These are phyloP conservation scores for Chlorops oryzae DNA, from an alignment of 1,140 invertebrate genomes.

Conservation along the genomic window DNA sequence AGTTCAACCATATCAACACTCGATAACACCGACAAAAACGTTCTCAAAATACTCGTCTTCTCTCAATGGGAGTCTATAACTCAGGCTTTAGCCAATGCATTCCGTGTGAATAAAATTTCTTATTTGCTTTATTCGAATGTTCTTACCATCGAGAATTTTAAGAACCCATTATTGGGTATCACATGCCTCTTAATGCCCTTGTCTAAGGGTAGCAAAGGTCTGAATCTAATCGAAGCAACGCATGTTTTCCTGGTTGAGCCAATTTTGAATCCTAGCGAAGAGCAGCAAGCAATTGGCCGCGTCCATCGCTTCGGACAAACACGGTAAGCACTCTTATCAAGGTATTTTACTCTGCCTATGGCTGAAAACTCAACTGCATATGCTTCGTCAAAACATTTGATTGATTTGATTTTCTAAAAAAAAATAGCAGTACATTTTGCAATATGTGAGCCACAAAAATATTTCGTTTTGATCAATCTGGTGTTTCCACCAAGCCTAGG, in stretches of 20 bases:
- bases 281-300: slow-evolving; percentile 71
- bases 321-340: slow-evolving; percentile 47
- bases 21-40: slow-evolving; percentile 33
- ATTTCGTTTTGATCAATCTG: not conserved
- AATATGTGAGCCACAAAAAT: not conserved
- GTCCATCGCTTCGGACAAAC: slow-evolving; percentile 76
- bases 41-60: slow-evolving; percentile 66
- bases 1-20: too few relatives aligned
- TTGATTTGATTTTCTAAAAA: not conserved
- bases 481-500: not conserved
- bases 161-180: slow-evolving; percentile 50
- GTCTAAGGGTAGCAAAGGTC: slow-evolving; percentile 63
- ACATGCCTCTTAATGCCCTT: slow-evolving; percentile 65
- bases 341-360: too few relatives aligned
- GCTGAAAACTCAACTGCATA: too few relatives aligned
- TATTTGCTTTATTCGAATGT: too few relatives aligned
- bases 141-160: too few relatives aligned
- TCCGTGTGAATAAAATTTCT: too few relatives aligned
- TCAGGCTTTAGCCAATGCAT: slow-evolving; percentile 56
- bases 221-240: slow-evolving; percentile 74
- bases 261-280: slow-evolving; percentile 65
- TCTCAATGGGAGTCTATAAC: slow-evolving; percentile 65
- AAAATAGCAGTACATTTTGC: not conserved
- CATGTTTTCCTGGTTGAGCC: slow-evolving; percentile 75
- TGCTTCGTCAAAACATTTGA: too few relatives aligned